phyloP scores from a whole-genome alignment of 64 coral and sea anemone genomes.

The Montipora capricornis region DNA sequence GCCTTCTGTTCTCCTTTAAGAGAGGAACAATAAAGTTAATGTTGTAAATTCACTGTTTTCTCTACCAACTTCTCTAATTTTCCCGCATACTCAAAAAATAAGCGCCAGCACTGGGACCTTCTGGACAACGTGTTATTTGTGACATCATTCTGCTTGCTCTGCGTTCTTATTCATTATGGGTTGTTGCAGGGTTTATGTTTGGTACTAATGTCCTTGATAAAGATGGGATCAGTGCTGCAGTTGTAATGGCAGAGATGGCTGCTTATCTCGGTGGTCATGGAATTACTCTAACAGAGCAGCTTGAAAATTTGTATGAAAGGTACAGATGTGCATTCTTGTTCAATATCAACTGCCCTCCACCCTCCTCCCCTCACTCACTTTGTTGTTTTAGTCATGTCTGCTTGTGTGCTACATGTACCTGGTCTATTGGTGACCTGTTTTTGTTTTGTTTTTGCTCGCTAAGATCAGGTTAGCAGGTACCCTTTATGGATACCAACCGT shows the following conservation, averaged over 20 bases:
- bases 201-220: conserved; percentile 97
- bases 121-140: too few species aligned
- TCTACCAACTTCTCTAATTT: too few species aligned
- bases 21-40: too few species aligned
- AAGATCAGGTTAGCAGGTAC: too few species aligned
- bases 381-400: too few species aligned
- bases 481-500: too few species aligned
- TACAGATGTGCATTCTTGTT: conserved; percentile 2
- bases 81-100: too few species aligned
- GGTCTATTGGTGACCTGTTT: background rate
- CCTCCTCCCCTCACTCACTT: background rate
- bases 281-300: conserved; percentile 80
- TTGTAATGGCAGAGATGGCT: conserved; percentile 94
- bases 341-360: too few species aligned
- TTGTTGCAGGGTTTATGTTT: conserved; percentile 89
- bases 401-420: too few species aligned
- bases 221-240: conserved; percentile 95
- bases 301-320: conserved; percentile 87
- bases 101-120: too few species aligned
- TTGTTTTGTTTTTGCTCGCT: background rate
- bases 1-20: too few species aligned
- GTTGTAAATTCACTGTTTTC: too few species aligned
- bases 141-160: background rate
- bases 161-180: background rate
- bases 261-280: conserved; percentile 82